Percentiles rank a stretch among this genome's conserved stretches.
Conservation (phyloP, 2,113 vertebrate species). For the Pithys albifrons region DNA sequence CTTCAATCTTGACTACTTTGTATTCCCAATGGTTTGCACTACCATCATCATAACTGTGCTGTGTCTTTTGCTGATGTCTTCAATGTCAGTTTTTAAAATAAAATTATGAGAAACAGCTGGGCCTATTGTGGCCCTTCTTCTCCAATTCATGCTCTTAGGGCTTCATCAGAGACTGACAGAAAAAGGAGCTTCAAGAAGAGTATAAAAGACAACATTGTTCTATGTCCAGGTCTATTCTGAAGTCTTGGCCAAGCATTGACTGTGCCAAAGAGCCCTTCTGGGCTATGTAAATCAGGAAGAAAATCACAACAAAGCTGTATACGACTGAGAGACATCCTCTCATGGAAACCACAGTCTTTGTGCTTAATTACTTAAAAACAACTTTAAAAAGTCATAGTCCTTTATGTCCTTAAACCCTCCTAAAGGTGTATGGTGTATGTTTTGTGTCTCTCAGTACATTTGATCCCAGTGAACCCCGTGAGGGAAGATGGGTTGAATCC, state of each 20-base stretch:
- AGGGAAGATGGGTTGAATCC: slow-evolving; percentile 75
- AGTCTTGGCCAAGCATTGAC: not conserved
- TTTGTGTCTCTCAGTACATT: slow-evolving; percentile 79
- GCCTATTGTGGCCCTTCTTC: not conserved
- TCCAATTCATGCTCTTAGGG: not conserved
- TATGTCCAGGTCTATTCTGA: not conserved
- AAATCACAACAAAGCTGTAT: not conserved
- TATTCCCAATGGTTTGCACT: not conserved
- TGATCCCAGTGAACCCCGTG: slow-evolving; percentile 80
- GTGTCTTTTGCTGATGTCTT: not conserved
- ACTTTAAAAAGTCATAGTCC: not conserved
- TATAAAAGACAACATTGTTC: not conserved
- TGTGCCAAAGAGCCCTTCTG: not conserved
- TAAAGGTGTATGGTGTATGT: not conserved
- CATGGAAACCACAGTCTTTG: not conserved
- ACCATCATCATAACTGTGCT: not conserved
- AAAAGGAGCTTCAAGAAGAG: not conserved
- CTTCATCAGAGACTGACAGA: not conserved
- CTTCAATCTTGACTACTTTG: not conserved
- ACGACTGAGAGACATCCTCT: not conserved
- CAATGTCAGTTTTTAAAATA: not conserved
- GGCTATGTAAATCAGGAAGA: not conserved
- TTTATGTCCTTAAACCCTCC: not conserved
- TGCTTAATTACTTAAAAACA: not conserved
- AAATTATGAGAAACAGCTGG: not conserved